Percentiles rank a stretch among this genome's conserved stretches.
These are phyloP conservation scores for Sitta europaea DNA, from an alignment of 2,113 vertebrate species.

Conservation along the genomic window DNA sequence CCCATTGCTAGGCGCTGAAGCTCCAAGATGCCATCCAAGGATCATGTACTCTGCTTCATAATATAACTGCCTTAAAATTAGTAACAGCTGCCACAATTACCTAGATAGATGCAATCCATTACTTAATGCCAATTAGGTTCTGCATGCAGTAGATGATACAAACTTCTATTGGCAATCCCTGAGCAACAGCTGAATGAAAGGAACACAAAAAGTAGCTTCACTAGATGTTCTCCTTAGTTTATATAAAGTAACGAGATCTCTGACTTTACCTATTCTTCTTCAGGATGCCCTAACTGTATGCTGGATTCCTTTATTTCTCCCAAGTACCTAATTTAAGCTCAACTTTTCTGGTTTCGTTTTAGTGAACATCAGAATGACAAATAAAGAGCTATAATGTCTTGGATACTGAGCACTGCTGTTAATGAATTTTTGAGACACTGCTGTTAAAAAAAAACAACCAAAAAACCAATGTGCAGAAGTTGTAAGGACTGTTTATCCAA, in stretches of 20 bases:
- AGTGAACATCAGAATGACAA: slow-evolving; percentile 21
- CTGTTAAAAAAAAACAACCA: neutral
- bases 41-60: slow-evolving; percentile 66
- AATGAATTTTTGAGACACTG: slow-evolving; percentile 28
- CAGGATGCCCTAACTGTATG: slow-evolving; percentile 34
- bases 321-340: slow-evolving; percentile 18
- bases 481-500: slow-evolving; percentile 68
- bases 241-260: slow-evolving; percentile 23
- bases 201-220: slow-evolving; percentile 17
- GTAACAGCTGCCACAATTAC: slow-evolving; percentile 17
- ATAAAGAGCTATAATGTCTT: slow-evolving; percentile 48
- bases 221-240: slow-evolving; percentile 17
- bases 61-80: slow-evolving; percentile 58
- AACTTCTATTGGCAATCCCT: slow-evolving; percentile 48
- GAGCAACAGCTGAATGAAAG: slow-evolving; percentile 57
- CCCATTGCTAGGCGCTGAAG: slow-evolving; percentile 90
- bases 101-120: slow-evolving; percentile 57
- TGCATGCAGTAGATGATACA: slow-evolving; percentile 33
- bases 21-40: neutral
- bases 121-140: slow-evolving; percentile 51
- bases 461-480: slow-evolving; percentile 51
- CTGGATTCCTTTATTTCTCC: slow-evolving; percentile 40
- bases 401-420: slow-evolving; percentile 44
- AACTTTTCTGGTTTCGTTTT: slow-evolving; percentile 12
- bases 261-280: slow-evolving; percentile 8